A percentile compares a stretch with the other conserved stretches of the same genome.
Conservation (phyloP, 2,113 vertebrate species). For the Onychorhynchus coronatus region DNA sequence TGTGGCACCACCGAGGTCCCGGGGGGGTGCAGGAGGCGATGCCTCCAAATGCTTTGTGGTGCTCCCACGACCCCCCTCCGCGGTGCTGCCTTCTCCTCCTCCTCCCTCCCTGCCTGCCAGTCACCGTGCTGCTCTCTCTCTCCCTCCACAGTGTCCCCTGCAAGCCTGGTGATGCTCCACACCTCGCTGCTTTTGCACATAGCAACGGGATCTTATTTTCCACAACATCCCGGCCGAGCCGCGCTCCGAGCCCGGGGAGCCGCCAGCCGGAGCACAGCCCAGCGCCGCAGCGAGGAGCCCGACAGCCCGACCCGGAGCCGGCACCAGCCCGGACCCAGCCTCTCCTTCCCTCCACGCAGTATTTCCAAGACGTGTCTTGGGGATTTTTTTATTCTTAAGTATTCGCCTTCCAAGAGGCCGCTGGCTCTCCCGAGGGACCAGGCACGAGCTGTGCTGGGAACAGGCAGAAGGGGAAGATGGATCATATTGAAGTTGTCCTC, state of each 20-base stretch:
- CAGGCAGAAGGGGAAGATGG: slow-evolving; percentile 20
- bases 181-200: slow-evolving; percentile 77
- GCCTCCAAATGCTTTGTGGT: not conserved
- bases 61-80: not conserved
- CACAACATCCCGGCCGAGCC: slow-evolving; percentile 69
- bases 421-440: not conserved
- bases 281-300: slow-evolving; percentile 50
- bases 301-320: not conserved
- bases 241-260: not conserved
- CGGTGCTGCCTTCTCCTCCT: not conserved
- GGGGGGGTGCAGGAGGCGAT: not conserved
- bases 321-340: not conserved
- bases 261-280: slow-evolving; percentile 25
- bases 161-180: slow-evolving; percentile 94
- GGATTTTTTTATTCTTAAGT: not conserved
- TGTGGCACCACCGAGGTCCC: accelerated
- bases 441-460: slow-evolving; percentile 6
- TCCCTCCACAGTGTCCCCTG: slow-evolving; percentile 87
- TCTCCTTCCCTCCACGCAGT: slow-evolving; percentile 57
- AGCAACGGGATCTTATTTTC: slow-evolving; percentile 82
- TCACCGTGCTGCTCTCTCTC: not conserved
- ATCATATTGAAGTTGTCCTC: slow-evolving; percentile 13
- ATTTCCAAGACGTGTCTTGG: slow-evolving; percentile 59
- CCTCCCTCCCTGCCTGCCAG: not conserved
- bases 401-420: slow-evolving; percentile 13